Evolutionary conservation across 2,888 invertebrate species (phyloP), one percentile per base, ranked within the genome.

Genomic region (Harmothoe impar): DNA sequence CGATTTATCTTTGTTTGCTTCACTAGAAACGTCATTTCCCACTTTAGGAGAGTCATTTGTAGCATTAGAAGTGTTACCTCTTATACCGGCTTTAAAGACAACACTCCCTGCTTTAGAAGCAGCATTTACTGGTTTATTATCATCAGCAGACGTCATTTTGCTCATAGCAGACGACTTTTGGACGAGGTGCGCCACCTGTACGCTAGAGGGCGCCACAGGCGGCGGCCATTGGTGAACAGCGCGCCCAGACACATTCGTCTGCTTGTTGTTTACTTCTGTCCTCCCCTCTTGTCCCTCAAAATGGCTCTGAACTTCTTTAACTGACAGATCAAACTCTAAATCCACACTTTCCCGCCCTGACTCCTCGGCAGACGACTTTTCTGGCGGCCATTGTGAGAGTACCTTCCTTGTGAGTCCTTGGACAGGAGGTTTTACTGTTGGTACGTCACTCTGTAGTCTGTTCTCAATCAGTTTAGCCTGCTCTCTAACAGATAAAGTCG

Each of bases 241-340:
- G 72, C 72, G 72, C 29, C 72, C 72, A 25, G 72, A 29, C 72
- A 72, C 29, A 29, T 29, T 72, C 72, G 72, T 72, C 72, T 72
- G 72, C 29, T 72, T 12, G 29, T 72, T 72, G 20, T 29, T 29
- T 15, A 15, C 25, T 29, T 3, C 25, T 72, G 29, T 3, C 15
- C 0, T 29, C 20, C 25, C 25, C 1, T 72, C 72, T 3, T 15
- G 15, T 3, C 25, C 72, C 25, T 72, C 72, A 29, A 72, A 72
- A 29, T 29, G 72, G 5, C 72, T 17, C 25, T 72, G 72, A 29
- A 72, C 72, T 5, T 25, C 25, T 25, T 72, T 72, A 72, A 72
- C 72, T n/a, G 72, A 72, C 3, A 72, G 25, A 29, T 29, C 72
- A 72, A 15, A 72, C 31, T 72, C 29, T 29, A 72, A 72, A 72